These are phyloP conservation scores for Acleris emargana DNA, from an alignment of 2,888 invertebrate genomes.

Conservation along the genomic window DNA sequence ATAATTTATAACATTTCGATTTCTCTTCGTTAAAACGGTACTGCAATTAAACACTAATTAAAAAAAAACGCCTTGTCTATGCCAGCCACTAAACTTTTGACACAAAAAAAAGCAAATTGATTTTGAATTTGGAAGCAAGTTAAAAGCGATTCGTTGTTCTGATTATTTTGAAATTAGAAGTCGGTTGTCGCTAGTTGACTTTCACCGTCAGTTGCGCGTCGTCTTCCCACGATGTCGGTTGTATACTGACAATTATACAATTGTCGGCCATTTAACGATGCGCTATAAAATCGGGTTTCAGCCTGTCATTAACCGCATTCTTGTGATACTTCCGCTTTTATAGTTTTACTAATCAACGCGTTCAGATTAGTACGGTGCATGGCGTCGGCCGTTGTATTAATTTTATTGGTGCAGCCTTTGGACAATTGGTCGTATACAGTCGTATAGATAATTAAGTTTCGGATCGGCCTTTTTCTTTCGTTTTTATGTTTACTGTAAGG, in stretches of 20 bases:
- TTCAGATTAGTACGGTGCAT: constrained; percentile 79
- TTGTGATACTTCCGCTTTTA: constrained; percentile 83
- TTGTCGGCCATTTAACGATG: constrained; percentile 81
- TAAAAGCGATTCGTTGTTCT: constrained; percentile 76
- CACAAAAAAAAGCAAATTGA: constrained; percentile 66
- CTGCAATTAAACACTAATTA: constrained; percentile 28
- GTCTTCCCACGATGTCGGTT: constrained; percentile 79
- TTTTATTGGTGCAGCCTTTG: constrained; percentile 73
- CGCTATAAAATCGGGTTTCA: constrained; percentile 79
- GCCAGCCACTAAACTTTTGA: constrained; percentile 28
- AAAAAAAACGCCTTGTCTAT: constrained; percentile 16
- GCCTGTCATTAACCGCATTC: constrained; percentile 82
- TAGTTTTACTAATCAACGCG: constrained; percentile 83
- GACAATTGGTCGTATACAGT: constrained; percentile 81
- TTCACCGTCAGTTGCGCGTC: constrained; percentile 70
- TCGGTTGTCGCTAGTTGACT: constrained; percentile 69
- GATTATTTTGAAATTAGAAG: constrained; percentile 70
- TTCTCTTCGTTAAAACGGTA: constrained; percentile 35
- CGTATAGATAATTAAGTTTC: constrained; percentile 81
- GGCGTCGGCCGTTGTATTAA: constrained; percentile 77
- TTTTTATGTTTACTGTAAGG: constrained; percentile 66
- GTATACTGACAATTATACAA: constrained; percentile 81
- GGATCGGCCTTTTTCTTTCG: constrained; percentile 63
- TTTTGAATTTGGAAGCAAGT: constrained; percentile 58
- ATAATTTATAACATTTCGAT: constrained; percentile 32